These are phyloP conservation scores for Diceros bicornis DNA, from an alignment of 2,797 vertebrate species.

Conservation along the genomic window DNA sequence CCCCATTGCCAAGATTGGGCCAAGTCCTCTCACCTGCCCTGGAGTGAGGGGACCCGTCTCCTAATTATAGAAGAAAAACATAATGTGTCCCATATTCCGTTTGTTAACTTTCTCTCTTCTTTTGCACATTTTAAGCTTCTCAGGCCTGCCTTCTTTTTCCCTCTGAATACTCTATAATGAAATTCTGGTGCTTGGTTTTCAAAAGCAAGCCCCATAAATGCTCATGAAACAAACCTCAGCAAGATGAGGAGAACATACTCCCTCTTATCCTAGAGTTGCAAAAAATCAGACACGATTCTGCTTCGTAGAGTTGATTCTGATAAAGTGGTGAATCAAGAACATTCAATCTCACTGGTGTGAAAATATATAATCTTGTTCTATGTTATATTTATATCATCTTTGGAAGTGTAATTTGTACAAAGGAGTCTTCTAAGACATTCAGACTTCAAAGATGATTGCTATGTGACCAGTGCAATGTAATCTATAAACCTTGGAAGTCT, in stretches of 20 bases:
- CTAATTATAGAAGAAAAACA: background rate
- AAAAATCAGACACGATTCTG: constrained; percentile 36
- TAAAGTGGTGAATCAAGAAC: background rate
- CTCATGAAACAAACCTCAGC: constrained; percentile 9
- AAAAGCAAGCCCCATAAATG: constrained; percentile 19
- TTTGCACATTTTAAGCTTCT: background rate
- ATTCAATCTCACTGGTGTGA: background rate
- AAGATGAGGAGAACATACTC: background rate
- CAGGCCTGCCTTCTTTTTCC: background rate
- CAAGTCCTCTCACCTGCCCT: background rate
- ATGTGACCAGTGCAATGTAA: background rate
- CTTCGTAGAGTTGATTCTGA: background rate
- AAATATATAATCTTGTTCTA: background rate
- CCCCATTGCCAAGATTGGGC: accelerated
- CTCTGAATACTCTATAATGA: background rate
- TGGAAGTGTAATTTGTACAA: background rate
- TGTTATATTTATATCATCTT: background rate
- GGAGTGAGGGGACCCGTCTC: background rate
- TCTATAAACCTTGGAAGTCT: background rate
- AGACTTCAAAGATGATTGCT: background rate
- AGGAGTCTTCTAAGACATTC: constrained; percentile 24
- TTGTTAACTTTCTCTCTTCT: constrained; percentile 1
- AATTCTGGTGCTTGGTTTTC: constrained; percentile 8
- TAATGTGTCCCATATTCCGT: background rate
- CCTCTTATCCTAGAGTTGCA: background rate